These are phyloP conservation scores for Gortyna flavago DNA, from an alignment of 2,888 invertebrate genomes.

Conservation along the genomic window DNA sequence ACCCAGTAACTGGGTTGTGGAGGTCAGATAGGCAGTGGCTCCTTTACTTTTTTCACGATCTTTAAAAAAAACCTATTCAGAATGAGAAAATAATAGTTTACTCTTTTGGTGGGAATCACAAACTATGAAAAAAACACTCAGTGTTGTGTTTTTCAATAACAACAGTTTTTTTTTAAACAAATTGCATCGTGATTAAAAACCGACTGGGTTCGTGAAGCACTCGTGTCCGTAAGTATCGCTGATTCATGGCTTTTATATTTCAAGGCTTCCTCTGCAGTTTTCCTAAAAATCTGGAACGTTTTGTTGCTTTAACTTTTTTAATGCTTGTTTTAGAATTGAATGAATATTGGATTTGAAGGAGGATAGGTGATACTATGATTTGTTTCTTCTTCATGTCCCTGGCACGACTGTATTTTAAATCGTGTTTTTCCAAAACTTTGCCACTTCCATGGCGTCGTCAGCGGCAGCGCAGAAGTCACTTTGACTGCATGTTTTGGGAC, in stretches of 20 bases:
- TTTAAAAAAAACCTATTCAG: not conserved
- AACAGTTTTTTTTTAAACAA: conserved; percentile 56
- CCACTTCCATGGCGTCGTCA: not conserved
- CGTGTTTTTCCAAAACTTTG: too few species aligned
- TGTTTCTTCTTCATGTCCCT: not conserved
- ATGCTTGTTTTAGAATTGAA: too few species aligned
- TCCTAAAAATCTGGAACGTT: conserved; percentile 45
- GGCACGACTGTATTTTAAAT: too few species aligned
- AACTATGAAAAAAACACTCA: not conserved
- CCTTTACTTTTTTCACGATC: too few species aligned
- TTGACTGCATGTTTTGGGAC: too few species aligned
- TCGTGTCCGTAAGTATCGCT: conserved; percentile 58
- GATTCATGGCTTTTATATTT: conserved; percentile 67
- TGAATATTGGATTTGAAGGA: too few species aligned
- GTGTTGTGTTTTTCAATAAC: too few species aligned
- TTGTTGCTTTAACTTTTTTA: conserved; percentile 20
- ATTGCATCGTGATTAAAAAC: conserved; percentile 73
- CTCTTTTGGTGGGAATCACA: not conserved
- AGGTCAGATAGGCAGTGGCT: too few species aligned
- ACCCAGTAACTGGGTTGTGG: too few species aligned
- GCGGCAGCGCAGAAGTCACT: too few species aligned
- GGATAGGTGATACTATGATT: not conserved
- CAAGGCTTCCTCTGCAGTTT: conserved; percentile 60
- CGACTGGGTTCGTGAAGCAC: conserved; percentile 62
- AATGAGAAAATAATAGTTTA: not conserved